These are phyloP conservation scores for Pseudonaja textilis DNA, from an alignment of 2,113 vertebrate genomes.

Conservation along the genomic window DNA sequence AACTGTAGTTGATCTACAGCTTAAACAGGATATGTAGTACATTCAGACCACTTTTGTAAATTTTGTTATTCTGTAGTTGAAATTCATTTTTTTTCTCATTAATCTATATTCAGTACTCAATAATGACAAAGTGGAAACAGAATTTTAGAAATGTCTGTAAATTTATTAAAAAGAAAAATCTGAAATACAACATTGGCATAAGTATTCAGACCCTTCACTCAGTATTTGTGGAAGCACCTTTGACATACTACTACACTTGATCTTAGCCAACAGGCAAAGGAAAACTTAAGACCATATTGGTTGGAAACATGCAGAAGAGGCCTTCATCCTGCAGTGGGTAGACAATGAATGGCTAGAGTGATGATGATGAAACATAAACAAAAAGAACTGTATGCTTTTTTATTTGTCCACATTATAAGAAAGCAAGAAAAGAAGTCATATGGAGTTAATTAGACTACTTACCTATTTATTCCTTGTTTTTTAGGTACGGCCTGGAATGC, in stretches of 20 bases:
- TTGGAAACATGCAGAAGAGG: neutral
- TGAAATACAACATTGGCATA: neutral
- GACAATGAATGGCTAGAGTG: neutral
- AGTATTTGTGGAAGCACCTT: neutral
- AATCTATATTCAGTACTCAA: neutral
- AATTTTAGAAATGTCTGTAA: neutral
- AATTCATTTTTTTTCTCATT: neutral
- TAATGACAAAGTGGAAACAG: neutral
- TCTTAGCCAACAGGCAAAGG: neutral
- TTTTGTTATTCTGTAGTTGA: neutral
- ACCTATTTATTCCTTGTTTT: slow-evolving; percentile 36
- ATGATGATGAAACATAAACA: neutral
- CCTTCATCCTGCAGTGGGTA: neutral
- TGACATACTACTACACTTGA: neutral
- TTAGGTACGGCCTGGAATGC: slow-evolving; percentile 95
- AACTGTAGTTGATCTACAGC: neutral
- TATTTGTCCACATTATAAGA: rapidly evolving
- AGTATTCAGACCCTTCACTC: neutral
- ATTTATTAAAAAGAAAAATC: neutral
- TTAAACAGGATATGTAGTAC: neutral
- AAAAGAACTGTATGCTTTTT: neutral
- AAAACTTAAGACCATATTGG: neutral
- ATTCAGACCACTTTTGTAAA: neutral
- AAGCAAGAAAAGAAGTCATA: neutral
- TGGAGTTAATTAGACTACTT: neutral